phyloP scores from a whole-genome alignment of 2,113 vertebrate genomes.

The Dipodomys spectabilis region DNA sequence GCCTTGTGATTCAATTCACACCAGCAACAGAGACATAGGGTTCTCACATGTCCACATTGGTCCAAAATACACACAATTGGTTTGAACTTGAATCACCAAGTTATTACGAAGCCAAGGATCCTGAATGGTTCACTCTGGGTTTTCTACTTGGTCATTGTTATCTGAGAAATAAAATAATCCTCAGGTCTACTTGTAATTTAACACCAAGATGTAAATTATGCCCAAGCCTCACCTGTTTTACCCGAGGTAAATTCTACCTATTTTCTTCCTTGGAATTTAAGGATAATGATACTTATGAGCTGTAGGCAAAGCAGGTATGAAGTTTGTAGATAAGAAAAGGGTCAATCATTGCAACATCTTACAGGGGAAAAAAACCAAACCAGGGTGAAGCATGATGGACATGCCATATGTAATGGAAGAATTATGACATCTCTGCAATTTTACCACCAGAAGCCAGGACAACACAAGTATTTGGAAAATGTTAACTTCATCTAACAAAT shows the following conservation, averaged over 20 bases:
- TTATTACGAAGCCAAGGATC: background rate
- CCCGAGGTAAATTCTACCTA: background rate
- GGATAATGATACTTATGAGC: slow-evolving; percentile 56
- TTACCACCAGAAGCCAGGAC: slow-evolving; percentile 4
- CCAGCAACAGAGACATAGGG: background rate
- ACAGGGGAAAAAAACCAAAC: background rate
- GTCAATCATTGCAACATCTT: background rate
- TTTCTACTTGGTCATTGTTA: slow-evolving; percentile 29
- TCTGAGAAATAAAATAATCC: slow-evolving; percentile 56
- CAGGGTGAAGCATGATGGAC: background rate
- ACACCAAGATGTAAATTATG: slow-evolving; percentile 70
- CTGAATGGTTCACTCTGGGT: background rate
- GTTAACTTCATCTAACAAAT: background rate
- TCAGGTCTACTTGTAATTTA: slow-evolving; percentile 60
- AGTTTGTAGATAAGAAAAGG: background rate
- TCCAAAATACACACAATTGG: background rate
- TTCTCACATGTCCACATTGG: background rate
- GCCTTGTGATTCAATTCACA: rapidly evolving
- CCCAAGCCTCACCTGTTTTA: background rate
- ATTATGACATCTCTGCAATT: background rate
- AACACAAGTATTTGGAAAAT: slow-evolving; percentile 8
- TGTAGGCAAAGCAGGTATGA: background rate
- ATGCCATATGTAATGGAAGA: background rate
- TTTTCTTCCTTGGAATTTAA: slow-evolving; percentile 63
- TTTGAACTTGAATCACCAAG: background rate